Evolutionary conservation across 2,888 invertebrate species (phyloP).

Genomic region (Stictocephala bisonia): DNA sequence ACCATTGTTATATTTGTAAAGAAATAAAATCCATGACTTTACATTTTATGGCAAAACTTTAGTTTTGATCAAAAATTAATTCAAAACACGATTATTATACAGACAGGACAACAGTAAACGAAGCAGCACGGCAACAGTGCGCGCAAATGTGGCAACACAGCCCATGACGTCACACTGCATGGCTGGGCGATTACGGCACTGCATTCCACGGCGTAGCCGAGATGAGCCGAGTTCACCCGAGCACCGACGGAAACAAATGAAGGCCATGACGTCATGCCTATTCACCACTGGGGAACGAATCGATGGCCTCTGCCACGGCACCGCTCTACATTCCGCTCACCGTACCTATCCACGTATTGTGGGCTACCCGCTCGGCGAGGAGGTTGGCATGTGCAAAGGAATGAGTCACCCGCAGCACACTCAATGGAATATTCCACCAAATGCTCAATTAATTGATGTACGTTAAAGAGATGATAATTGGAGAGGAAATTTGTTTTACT

Average conservation of each 20-base stretch:
- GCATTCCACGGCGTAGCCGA: constrained; percentile 48
- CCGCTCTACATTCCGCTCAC: neutral
- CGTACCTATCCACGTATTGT: too few relatives aligned
- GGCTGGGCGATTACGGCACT: constrained; percentile 46
- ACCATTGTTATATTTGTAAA: too few relatives aligned
- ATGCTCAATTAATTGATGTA: too few relatives aligned
- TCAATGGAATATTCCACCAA: too few relatives aligned
- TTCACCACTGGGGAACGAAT: constrained; percentile 28
- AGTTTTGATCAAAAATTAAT: neutral
- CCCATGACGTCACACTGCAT: constrained; percentile 44
- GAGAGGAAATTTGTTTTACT: too few relatives aligned
- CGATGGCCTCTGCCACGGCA: constrained; percentile 2
- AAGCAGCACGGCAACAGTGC: neutral
- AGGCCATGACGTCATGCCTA: constrained; percentile 38
- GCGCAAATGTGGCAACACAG: constrained; percentile 32
- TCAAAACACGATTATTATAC: neutral
- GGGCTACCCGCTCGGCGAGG: too few relatives aligned
- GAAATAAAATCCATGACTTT: too few relatives aligned
- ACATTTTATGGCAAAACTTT: too few relatives aligned
- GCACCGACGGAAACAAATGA: constrained; percentile 1
- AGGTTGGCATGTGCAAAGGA: too few relatives aligned
- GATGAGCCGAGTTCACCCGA: constrained; percentile 41
- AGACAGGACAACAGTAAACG: neutral
- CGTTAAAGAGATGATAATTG: too few relatives aligned
- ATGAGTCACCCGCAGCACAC: too few relatives aligned